Conservation (phyloP, 2,113 vertebrate species). For the Cyphomyrus plagiostoma region DNA sequence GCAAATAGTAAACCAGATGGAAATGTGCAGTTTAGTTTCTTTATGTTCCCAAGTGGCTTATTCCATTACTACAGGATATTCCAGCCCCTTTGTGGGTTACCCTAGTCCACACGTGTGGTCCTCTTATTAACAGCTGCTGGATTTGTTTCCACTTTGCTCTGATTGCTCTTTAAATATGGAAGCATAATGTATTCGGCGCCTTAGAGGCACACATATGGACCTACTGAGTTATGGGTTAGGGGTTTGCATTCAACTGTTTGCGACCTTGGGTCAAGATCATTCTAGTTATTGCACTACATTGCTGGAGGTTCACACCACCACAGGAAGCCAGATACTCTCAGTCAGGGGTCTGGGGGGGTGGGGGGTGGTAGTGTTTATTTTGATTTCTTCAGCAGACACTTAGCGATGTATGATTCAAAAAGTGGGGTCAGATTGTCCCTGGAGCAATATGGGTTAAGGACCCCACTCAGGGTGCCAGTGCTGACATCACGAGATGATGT, state of each 20-base stretch:
- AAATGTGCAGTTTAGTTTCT: slow-evolving; percentile 3
- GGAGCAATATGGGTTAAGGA: background rate
- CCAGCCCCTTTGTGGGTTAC: background rate
- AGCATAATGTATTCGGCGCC: slow-evolving; percentile 34
- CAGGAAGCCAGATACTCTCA: background rate
- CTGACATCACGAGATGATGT: background rate
- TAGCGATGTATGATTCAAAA: background rate
- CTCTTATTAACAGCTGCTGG: slow-evolving; percentile 31
- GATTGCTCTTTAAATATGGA: slow-evolving; percentile 46
- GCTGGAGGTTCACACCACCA: background rate
- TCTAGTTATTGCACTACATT: background rate
- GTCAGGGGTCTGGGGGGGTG: background rate
- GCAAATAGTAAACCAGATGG: background rate
- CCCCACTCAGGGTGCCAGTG: background rate
- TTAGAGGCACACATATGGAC: background rate
- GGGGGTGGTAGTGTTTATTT: background rate
- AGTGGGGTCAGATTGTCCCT: background rate
- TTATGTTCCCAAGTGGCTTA: slow-evolving; percentile 7
- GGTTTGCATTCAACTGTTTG: background rate
- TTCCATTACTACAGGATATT: slow-evolving; percentile 4
- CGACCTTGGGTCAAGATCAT: background rate
- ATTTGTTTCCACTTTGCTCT: slow-evolving; percentile 38
- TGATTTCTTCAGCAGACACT: background rate
- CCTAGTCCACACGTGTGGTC: slow-evolving; percentile 45
- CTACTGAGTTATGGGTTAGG: background rate